A percentile compares a stretch with the other conserved stretches of the same genome.
Conservation (phyloP, 2,797 vertebrate genomes). For the Megaceryle alcyon region DNA sequence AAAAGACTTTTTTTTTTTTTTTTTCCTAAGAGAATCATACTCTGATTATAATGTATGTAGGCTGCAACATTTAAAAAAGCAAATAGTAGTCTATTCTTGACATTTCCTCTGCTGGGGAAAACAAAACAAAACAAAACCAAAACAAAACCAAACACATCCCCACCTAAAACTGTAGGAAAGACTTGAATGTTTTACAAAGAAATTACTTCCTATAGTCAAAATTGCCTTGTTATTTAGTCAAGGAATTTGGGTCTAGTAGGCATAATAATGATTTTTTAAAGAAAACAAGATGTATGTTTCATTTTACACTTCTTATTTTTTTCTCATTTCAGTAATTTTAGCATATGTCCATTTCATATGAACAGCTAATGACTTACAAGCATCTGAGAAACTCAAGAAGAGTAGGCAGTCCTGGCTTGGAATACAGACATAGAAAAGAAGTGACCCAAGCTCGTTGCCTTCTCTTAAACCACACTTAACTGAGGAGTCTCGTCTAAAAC, state of each 20-base stretch:
- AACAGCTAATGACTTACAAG: neutral
- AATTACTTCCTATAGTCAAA: constrained; percentile 60
- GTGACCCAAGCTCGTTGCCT: neutral
- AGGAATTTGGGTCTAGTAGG: constrained; percentile 46
- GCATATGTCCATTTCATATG: neutral
- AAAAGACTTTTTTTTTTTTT: neutral
- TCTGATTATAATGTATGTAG: constrained; percentile 47
- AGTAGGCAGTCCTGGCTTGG: neutral
- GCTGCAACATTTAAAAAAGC: constrained; percentile 29
- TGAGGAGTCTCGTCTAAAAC: neutral
- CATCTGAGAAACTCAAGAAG: neutral
- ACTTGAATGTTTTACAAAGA: constrained; percentile 40
- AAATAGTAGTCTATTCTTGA: constrained; percentile 41
- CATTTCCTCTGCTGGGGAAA: constrained; percentile 25
- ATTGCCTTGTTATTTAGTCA: constrained; percentile 51
- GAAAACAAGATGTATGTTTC: constrained; percentile 3
- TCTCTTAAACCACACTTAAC: neutral
- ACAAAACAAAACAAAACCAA: neutral
- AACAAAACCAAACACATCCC: neutral
- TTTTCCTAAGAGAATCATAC: neutral
- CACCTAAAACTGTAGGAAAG: neutral
- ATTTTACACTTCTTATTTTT: neutral
- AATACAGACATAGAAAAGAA: neutral
- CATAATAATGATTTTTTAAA: constrained; percentile 56
- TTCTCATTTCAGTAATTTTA: neutral